These are phyloP conservation scores for Nymphicus hollandicus DNA, from an alignment of 2,113 vertebrate genomes.

Conservation along the genomic window DNA sequence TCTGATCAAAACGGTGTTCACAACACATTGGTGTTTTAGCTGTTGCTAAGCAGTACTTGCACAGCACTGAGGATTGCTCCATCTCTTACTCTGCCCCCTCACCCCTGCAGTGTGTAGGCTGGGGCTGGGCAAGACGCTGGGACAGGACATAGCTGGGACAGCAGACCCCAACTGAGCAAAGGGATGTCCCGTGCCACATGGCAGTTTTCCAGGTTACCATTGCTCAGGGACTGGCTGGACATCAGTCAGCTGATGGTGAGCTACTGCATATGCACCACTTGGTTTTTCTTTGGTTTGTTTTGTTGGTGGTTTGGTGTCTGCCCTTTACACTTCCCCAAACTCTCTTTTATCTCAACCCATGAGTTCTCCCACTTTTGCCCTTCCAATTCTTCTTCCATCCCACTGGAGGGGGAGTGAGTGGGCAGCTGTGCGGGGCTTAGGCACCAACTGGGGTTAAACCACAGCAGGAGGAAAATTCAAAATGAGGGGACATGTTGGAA, in stretches of 20 bases:
- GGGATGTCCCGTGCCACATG: not conserved
- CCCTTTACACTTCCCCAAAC: not conserved
- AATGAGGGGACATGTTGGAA: not conserved
- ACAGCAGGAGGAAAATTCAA: not conserved
- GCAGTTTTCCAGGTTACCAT: not conserved
- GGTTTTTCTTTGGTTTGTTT: not conserved
- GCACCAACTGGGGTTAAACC: not conserved
- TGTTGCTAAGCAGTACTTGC: not conserved
- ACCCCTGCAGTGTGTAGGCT: not conserved
- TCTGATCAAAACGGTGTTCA: not conserved
- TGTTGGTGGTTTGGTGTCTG: not conserved
- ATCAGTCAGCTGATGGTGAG: not conserved
- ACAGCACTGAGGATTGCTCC: not conserved
- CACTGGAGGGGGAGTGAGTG: fast-evolving
- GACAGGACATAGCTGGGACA: not conserved
- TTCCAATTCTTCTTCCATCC: not conserved
- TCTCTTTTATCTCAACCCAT: not conserved
- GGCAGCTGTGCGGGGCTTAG: not conserved
- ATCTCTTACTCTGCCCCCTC: not conserved
- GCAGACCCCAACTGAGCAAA: too few relatives aligned
- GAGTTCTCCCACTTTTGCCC: not conserved
- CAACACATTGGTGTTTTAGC: not conserved
- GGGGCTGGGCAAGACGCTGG: not conserved
- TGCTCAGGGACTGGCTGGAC: not conserved
- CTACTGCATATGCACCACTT: not conserved